phyloP scores from a whole-genome alignment of 1,140 invertebrate genomes.

The Tribolium castaneum region DNA sequence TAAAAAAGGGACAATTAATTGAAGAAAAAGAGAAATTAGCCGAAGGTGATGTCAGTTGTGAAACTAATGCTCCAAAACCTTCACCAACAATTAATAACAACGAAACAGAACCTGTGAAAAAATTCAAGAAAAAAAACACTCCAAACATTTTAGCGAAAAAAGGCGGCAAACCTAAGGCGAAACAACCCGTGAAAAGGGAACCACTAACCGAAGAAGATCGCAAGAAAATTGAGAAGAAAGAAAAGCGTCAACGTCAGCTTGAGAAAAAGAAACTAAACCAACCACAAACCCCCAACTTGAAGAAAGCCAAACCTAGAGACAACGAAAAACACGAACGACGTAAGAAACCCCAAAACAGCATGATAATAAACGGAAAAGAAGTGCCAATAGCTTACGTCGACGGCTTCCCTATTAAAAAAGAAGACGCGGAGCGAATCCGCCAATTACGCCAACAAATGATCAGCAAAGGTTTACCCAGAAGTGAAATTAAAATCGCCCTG shows the following conservation, averaged over 20 bases:
- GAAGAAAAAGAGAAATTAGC: no score
- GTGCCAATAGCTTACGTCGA: constrained; percentile 73
- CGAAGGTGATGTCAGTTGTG: no score
- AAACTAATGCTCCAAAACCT: no score
- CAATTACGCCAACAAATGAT: constrained; percentile 73
- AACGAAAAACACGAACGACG: constrained; percentile 55
- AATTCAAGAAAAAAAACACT: constrained; percentile 18
- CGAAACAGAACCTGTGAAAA: neutral
- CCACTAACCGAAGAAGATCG: constrained; percentile 43
- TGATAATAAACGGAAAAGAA: constrained; percentile 73
- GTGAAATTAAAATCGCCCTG: constrained; percentile 73
- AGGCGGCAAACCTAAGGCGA: neutral
- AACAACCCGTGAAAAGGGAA: constrained; percentile 13
- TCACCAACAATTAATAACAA: no score
- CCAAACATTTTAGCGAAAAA: neutral
- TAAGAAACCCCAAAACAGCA: constrained; percentile 64
- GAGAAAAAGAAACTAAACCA: constrained; percentile 57
- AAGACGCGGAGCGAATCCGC: constrained; percentile 75
- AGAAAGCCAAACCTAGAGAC: constrained; percentile 49
- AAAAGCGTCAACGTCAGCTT: constrained; percentile 43
- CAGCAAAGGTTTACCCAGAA: constrained; percentile 75
- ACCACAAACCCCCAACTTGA: neutral
- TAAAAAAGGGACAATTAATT: constrained; percentile 3
- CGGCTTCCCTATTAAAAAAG: constrained; percentile 77
- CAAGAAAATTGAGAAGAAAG: constrained; percentile 46